Evolutionary conservation across 2,113 vertebrate genomes (phyloP), one percentile per base, ranked within the genome.

Genomic region (Caranx melampygus): DNA sequence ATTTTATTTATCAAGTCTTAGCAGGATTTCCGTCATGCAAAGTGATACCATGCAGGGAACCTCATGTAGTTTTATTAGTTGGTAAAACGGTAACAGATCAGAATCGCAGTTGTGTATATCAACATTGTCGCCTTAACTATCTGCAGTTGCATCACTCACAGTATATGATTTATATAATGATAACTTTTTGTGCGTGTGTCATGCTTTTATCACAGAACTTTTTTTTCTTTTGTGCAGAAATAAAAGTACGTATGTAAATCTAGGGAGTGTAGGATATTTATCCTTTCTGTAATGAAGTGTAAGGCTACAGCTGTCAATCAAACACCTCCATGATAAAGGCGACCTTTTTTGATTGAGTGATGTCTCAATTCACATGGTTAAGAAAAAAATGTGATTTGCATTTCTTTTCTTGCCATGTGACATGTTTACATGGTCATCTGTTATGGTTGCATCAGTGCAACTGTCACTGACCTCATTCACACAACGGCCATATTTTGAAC

Each of bases 401-500:
- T 91, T 87, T 67, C 3, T 87, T 87, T 88, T 83, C 71, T 90
- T 58, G 54, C 13, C 86, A 89, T 93, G 91, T 90, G 82, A 90
- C 59, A 74, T 54, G 65, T 90, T 83, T 75, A 82, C 83, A 69
- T 16, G 40, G 55, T 85, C 49, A 35, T 86, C 52, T 82, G 57
- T 72, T 45, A 14, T 62, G 78, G 81, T 85, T 63, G 54, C 62
- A 73, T 75, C 87, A 45, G 67, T 79, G 65, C 34, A 13, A 13
- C 44, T 6, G 78, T 88, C 85, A 63, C 67, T 79, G 87, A 78
- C 78, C 69, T 85, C 47, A 21, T 85, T 87, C 83, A 75, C 76
- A 52, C 88, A 81, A 72, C 57, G 42, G 85, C 42, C 86, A 42
- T 62, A 61, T 84, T 80, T 69, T 13, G 18, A 88, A 82, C 79